These are phyloP conservation scores for Equus przewalskii DNA, from an alignment of 2,113 vertebrate species.

Conservation along the genomic window DNA sequence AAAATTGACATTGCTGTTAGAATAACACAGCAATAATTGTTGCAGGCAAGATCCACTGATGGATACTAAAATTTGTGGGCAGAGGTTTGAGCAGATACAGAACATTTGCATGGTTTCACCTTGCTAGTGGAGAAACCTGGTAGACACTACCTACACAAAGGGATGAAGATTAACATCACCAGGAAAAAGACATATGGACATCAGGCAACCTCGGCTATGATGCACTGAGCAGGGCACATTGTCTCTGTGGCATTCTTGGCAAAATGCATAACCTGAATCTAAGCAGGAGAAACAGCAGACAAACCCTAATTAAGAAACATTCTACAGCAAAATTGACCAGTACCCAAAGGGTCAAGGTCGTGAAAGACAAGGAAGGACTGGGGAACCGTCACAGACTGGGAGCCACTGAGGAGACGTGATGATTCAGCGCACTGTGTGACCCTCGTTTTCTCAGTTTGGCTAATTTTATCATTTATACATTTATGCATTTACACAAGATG, in stretches of 20 bases:
- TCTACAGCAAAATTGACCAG: not conserved
- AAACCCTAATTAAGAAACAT: not conserved
- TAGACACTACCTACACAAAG: not conserved
- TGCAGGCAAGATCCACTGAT: not conserved
- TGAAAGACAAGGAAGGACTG: not conserved
- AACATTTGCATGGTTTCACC: not conserved
- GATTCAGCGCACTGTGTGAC: not conserved
- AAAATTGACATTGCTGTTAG: not conserved
- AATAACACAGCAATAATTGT: not conserved
- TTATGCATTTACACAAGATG: too few relatives aligned
- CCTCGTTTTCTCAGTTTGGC: not conserved
- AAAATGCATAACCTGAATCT: not conserved
- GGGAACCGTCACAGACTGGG: not conserved
- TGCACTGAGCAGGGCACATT: not conserved
- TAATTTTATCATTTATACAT: not conserved
- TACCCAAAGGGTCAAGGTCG: not conserved
- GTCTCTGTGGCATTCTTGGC: not conserved
- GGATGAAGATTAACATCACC: too few relatives aligned
- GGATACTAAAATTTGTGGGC: not conserved
- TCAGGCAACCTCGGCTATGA: too few relatives aligned
- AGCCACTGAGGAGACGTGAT: not conserved
- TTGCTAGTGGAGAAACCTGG: not conserved
- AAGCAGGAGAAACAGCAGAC: not conserved
- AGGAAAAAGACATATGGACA: not conserved
- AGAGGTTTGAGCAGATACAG: not conserved